A percentile compares a stretch with the other conserved stretches of the same genome.
Conservation (phyloP, 2,797 vertebrate genomes). For the Agapornis canus region DNA sequence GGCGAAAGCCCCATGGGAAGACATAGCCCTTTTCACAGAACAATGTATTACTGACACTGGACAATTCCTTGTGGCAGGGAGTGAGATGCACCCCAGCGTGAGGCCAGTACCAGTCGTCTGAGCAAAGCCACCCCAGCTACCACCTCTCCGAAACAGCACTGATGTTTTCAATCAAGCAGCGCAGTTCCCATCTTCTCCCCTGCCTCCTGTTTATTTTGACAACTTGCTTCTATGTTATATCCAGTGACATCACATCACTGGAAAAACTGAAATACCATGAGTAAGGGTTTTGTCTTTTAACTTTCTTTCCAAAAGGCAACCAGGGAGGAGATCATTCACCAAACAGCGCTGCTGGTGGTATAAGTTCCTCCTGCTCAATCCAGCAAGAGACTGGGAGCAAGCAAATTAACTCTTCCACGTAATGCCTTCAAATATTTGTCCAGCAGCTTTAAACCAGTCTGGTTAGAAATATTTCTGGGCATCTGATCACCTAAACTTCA, state of each 20-base stretch:
- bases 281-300: neutral
- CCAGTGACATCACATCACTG: conserved; percentile 66
- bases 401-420: conserved; percentile 32
- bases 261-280: conserved; percentile 64
- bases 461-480: neutral
- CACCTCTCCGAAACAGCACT: neutral
- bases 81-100: rapidly evolving
- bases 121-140: neutral
- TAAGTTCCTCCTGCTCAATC: neutral
- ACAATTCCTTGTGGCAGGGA: neutral
- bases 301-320: neutral
- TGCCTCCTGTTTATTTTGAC: conserved; percentile 35
- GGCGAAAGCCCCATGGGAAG: neutral
- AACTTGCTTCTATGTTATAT: conserved; percentile 52
- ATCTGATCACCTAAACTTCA: neutral
- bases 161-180: conserved; percentile 48
- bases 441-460: neutral
- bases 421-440: neutral
- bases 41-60: neutral
- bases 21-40: neutral
- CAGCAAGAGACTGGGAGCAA: neutral
- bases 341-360: neutral
- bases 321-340: neutral
- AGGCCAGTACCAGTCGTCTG: neutral
- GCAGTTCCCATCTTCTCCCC: neutral